Evolutionary conservation across 2,113 vertebrate species (phyloP).

Genomic region (Rhagologus leucostigma): DNA sequence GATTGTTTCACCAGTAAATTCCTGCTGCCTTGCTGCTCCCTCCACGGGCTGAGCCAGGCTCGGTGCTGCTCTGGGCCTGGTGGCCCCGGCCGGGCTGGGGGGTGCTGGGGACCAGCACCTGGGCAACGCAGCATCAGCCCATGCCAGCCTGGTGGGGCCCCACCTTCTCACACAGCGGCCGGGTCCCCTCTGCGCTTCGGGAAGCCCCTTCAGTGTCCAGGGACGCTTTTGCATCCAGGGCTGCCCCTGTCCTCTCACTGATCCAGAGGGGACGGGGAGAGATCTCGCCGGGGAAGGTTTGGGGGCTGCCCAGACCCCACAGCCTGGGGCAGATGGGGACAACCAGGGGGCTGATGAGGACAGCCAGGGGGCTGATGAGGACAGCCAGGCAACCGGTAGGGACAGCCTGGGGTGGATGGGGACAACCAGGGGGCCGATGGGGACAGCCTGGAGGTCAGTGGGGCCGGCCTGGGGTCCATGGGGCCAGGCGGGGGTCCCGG

Average conservation of each 20-base stretch:
- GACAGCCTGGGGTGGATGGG: background rate
- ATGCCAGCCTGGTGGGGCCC: rapidly evolving
- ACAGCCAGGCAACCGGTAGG: background rate
- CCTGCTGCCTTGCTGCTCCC: background rate
- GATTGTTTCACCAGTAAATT: background rate
- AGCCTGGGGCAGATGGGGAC: background rate
- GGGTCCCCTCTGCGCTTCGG: rapidly evolving
- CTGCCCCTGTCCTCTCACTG: background rate
- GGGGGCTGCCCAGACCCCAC: background rate
- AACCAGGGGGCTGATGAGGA: too few relatives aligned
- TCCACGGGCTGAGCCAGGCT: background rate
- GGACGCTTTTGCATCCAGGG: rapidly evolving
- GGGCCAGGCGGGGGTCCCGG: background rate
- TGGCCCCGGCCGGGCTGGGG: rapidly evolving
- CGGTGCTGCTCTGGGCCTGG: background rate
- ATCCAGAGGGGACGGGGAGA: rapidly evolving
- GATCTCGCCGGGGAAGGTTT: background rate
- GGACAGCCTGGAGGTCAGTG: background rate
- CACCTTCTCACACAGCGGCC: rapidly evolving
- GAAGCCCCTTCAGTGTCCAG: background rate
- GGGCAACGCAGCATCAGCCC: background rate
- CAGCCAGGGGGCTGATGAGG: background rate
- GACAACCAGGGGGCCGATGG: background rate
- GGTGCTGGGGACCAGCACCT: background rate
- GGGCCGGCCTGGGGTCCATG: background rate